phyloP scores from a whole-genome alignment of 2,888 invertebrate genomes.

The Pseudococcus longispinus region DNA sequence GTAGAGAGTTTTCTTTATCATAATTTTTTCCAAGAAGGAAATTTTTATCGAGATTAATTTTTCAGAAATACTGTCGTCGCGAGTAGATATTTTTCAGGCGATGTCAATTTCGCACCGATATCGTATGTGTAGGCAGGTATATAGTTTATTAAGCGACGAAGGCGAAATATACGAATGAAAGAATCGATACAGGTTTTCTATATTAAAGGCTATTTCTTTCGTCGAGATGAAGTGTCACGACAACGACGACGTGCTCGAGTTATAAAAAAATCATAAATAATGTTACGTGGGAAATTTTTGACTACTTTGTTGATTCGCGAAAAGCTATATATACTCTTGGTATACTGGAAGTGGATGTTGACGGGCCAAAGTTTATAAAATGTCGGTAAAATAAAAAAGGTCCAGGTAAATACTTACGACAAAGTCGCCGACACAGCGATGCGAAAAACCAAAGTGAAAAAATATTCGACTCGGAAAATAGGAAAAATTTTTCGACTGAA shows the following conservation, averaged over 20 bases:
- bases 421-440: not conserved
- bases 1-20: not conserved
- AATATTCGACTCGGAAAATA: not conserved
- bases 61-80: not conserved
- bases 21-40: not conserved
- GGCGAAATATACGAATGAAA: not conserved
- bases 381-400: too few species aligned
- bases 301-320: not conserved
- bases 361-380: not conserved
- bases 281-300: not conserved
- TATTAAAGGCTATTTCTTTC: not conserved
- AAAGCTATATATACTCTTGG: too few species aligned
- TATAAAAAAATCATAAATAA: conserved; percentile 21
- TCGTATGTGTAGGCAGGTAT: not conserved
- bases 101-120: not conserved
- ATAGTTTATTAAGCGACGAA: not conserved
- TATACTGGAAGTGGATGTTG: too few species aligned
- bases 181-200: not conserved
- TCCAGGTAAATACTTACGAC: not conserved
- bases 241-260: not conserved
- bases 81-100: not conserved
- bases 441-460: not conserved
- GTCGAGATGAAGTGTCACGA: not conserved
- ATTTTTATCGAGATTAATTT: not conserved
- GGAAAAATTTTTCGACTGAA: not conserved